Conservation (phyloP, 2,888 invertebrate genomes). For the Asteroscopus sphinx region DNA sequence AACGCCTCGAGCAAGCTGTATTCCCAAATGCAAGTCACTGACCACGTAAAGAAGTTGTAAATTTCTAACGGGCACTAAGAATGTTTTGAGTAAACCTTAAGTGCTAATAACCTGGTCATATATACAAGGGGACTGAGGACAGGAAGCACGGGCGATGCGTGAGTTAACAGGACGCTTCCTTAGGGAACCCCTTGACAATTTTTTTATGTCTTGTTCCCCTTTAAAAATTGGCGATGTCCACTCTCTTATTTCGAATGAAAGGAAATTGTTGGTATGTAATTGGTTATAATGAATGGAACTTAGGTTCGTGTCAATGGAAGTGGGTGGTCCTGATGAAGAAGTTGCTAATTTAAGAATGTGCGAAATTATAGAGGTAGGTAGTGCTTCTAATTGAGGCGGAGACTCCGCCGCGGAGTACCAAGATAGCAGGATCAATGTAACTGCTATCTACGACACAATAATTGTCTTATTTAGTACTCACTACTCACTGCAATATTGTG, state of each 20-base stretch:
- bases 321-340: conserved; percentile 42
- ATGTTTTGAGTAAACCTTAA: conserved; percentile 66
- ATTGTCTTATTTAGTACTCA: too few species aligned
- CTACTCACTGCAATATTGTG: too few species aligned
- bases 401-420: too few species aligned
- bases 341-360: conserved; percentile 33
- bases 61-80: conserved; percentile 61
- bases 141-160: conserved; percentile 85
- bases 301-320: conserved; percentile 40
- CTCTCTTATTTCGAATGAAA: conserved; percentile 49
- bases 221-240: conserved; percentile 66
- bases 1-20: conserved; percentile 21
- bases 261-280: conserved; percentile 46
- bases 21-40: conserved; percentile 44
- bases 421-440: not conserved
- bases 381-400: conserved; percentile 9
- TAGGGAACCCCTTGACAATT: conserved; percentile 71
- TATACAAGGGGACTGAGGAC: conserved; percentile 73
- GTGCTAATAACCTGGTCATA: conserved; percentile 75
- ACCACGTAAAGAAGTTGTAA: conserved; percentile 52
- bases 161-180: conserved; percentile 86
- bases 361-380: conserved; percentile 24
- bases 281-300: conserved; percentile 18
- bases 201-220: conserved; percentile 66
- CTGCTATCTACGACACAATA: too few species aligned